Base-by-base conservation (phyloP, 1,140 invertebrate genomes). In the Oncopeltus fasciatus region DNA sequence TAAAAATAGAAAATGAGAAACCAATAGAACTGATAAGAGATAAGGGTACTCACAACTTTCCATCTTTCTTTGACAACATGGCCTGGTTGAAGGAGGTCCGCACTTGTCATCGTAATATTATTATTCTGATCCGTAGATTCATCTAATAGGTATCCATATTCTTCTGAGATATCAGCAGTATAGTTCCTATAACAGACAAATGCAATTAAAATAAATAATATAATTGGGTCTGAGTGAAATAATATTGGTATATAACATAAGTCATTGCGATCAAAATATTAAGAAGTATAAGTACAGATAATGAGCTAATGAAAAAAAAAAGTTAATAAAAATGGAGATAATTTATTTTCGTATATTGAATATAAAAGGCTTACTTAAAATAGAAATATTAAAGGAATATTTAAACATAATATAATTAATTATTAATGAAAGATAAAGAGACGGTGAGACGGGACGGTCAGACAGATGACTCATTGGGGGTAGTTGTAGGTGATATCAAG, bases 31-130 rank as follows among this genome's bases (percentile, higher is more conserved):
- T 20, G 49, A 63, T 63, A 28, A 49, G 16, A 64, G 18, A 57
- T 60, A 21, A 28, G 61, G 21, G 43, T 66, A 69, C 67, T 81
- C 71, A 87, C 83, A 71, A 98, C 93, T 89, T 95, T 96, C 93
- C 94, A 98, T 74, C 94, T 76, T 74, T 98, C 94, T 76, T 97
- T 98, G 69, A 98, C 92, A 47, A 97, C 86, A 79, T 96, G 92
- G 57, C 92, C 93, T 26, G 92, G 90, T 75, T 95, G 92, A 66
- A 98, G 79, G 57, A 98, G 80, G 77, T 98, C 94, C 77, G 96
- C 93, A 67, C 83, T 88, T 59, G 89, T 88, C 89, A 92, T 92
- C 70, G 85, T 91, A 76, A 90, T 87, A 75, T 85, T 85, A 72
- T 85, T 83, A 68, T 83, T 84, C 69, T 82, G 81, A 70, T 84